Conservation (phyloP, 2,113 vertebrate genomes). For the Halcyon senegalensis region DNA sequence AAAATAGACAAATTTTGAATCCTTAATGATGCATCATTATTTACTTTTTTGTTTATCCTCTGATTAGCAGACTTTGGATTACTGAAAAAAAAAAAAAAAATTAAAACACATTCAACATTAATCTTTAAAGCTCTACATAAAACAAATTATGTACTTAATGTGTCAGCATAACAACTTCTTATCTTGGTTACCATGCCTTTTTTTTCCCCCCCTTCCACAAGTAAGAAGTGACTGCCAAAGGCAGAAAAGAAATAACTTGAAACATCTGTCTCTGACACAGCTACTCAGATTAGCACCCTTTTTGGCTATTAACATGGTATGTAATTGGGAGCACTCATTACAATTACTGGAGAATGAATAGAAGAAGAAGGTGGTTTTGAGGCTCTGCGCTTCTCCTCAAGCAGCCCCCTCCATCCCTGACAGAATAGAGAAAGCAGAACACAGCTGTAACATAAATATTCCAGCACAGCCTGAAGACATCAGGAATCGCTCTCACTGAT, state of each 20-base stretch:
- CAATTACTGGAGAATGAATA: neutral
- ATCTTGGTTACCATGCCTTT: neutral
- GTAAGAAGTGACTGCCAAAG: neutral
- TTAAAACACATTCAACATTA: neutral
- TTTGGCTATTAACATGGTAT: neutral
- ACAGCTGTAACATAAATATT: neutral
- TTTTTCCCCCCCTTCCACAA: neutral
- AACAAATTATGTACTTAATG: neutral
- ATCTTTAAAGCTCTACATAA: neutral
- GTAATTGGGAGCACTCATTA: neutral
- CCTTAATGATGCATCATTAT: slow-evolving; percentile 91
- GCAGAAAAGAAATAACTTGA: neutral
- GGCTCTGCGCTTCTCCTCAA: neutral
- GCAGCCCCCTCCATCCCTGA: neutral
- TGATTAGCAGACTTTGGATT: slow-evolving; percentile 91
- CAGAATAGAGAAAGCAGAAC: neutral
- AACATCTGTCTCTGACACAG: neutral
- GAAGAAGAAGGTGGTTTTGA: neutral
- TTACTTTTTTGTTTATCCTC: slow-evolving; percentile 95
- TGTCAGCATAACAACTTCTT: neutral
- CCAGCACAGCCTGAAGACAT: neutral
- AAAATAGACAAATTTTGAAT: slow-evolving; percentile 95
- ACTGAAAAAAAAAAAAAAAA: slow-evolving; percentile 74
- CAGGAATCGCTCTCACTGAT: neutral
- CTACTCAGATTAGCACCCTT: neutral